Percentiles rank a stretch among this genome's conserved stretches.
phyloP scores from a whole-genome alignment of 2,888 invertebrate species.

The Luperina nickerlii region DNA sequence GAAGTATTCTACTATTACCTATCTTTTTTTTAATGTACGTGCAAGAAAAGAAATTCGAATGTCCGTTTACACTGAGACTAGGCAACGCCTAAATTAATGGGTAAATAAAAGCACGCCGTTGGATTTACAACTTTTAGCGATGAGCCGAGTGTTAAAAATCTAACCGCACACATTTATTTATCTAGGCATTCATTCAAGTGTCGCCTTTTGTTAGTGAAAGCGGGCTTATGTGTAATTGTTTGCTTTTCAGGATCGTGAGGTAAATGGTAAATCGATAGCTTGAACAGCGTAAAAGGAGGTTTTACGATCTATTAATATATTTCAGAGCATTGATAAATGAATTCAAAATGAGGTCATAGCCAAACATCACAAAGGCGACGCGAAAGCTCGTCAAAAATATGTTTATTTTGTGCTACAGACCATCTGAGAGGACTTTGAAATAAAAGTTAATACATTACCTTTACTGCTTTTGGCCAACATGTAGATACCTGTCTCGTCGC shows the following conservation, averaged over 20 bases:
- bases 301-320: conserved; percentile 11
- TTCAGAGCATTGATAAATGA: conserved; percentile 20
- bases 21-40: not conserved
- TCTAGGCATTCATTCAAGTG: not conserved
- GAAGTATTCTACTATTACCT: not conserved
- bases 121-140: not conserved
- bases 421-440: not conserved
- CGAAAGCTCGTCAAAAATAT: conserved; percentile 1
- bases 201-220: not conserved
- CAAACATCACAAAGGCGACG: conserved; percentile 14
- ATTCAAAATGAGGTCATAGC: conserved; percentile 39
- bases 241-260: not conserved
- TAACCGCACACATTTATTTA: not conserved
- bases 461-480: not conserved
- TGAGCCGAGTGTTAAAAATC: not conserved
- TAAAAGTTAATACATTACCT: not conserved
- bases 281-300: conserved; percentile 7
- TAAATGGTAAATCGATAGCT: not conserved
- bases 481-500: not conserved
- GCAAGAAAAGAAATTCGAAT: not conserved
- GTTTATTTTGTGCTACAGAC: conserved; percentile 4
- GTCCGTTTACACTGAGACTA: not conserved
- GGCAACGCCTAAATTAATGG: too few species aligned
- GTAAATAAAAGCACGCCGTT: not conserved
- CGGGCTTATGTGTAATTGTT: not conserved